These are phyloP conservation scores for Prosapia bicincta DNA, from an alignment of 2,888 invertebrate genomes.

Conservation along the genomic window DNA sequence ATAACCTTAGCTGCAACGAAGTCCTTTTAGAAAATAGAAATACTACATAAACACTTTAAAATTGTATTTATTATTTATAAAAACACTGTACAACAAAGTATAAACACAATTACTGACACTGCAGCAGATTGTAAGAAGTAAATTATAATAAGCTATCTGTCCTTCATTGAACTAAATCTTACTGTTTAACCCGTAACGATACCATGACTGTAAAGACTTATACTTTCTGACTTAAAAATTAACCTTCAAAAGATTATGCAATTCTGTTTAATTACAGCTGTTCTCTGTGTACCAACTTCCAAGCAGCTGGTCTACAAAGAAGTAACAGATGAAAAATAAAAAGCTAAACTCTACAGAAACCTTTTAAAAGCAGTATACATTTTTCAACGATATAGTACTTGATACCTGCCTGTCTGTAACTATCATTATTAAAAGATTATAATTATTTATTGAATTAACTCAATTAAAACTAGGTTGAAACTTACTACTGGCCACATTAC, in stretches of 20 bases:
- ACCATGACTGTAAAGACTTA: neutral
- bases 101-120: slow-evolving; percentile 29
- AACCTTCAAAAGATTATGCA: neutral
- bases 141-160: neutral
- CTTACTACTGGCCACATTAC: too few relatives aligned
- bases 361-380: too few relatives aligned
- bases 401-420: too few relatives aligned
- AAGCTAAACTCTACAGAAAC: too few relatives aligned
- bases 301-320: neutral
- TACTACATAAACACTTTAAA: neutral
- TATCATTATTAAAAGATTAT: too few relatives aligned
- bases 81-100: neutral
- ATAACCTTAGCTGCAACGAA: neutral
- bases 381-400: too few relatives aligned
- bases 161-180: neutral
- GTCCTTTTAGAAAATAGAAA: neutral
- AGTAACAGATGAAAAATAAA: too few relatives aligned
- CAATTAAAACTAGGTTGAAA: too few relatives aligned
- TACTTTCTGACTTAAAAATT: neutral
- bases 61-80: too few relatives aligned
- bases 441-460: too few relatives aligned
- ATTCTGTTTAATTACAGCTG: neutral
- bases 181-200: neutral
- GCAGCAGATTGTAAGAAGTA: slow-evolving; percentile 26
- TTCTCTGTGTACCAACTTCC: neutral